Conservation (phyloP, 1,140 invertebrate genomes). For the Sitobion miscanthi region DNA sequence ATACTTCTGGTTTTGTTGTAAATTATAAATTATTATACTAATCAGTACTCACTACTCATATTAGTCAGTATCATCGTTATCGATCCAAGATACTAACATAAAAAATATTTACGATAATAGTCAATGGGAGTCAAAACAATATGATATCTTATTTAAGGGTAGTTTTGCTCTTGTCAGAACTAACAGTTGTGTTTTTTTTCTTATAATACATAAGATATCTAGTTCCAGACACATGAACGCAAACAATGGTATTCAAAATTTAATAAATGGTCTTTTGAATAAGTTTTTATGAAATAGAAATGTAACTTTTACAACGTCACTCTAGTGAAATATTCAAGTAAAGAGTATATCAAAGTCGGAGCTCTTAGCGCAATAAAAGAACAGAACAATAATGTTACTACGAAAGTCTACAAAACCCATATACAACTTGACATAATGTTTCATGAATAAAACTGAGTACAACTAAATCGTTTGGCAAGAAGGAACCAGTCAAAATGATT, state of each 20-base stretch:
- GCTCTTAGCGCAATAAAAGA: conserved; percentile 16
- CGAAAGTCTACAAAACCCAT: not conserved
- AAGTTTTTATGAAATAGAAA: conserved; percentile 21
- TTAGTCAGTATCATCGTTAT: not conserved
- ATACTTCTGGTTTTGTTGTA: not conserved
- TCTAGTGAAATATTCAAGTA: conserved; percentile 6
- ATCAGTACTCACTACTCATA: not conserved
- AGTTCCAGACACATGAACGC: not conserved
- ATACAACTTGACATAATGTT: not conserved
- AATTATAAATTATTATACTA: not conserved
- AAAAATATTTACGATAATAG: not conserved
- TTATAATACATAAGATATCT: not conserved
- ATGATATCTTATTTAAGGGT: not conserved
- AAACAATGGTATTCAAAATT: conserved; percentile 31
- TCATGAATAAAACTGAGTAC: conserved; percentile 7
- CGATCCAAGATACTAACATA: not conserved
- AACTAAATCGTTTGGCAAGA: not conserved
- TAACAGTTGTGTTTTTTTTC: not conserved
- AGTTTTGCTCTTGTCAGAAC: not conserved
- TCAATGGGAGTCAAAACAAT: not conserved
- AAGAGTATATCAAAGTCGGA: not conserved
- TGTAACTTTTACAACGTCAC: conserved; percentile 7
- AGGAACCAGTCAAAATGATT: not conserved
- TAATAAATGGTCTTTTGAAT: conserved; percentile 32
- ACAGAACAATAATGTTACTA: not conserved